Conservation (phyloP, 2,113 vertebrate species). For the Melospiza melodia region DNA sequence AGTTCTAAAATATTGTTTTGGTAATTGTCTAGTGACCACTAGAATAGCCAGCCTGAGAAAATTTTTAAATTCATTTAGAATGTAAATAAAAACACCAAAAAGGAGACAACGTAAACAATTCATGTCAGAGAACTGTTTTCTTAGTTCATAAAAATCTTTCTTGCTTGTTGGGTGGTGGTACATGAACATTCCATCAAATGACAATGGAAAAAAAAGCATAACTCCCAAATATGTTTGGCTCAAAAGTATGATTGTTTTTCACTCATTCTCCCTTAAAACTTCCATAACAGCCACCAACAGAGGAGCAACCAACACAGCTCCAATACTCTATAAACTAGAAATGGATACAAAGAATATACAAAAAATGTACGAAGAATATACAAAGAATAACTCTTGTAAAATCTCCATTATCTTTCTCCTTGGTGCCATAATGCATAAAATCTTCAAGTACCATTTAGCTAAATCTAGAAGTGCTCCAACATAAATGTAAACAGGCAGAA, state of each 20-base stretch:
- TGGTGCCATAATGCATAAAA: background rate
- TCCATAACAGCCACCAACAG: fast-evolving
- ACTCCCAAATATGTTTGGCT: background rate
- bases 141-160: background rate
- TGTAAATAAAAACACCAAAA: background rate
- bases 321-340: background rate
- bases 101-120: background rate
- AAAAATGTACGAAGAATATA: background rate
- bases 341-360: background rate
- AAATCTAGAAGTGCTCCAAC: background rate
- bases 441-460: background rate
- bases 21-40: background rate
- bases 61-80: background rate
- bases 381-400: background rate
- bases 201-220: background rate
- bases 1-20: background rate
- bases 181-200: background rate
- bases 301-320: fast-evolving
- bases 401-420: background rate
- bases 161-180: background rate
- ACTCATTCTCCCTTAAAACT: background rate
- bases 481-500: background rate
- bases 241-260: background rate
- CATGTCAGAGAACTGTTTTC: background rate
- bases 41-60: background rate